Percentiles rank a stretch among this genome's conserved stretches.
Conservation (phyloP, 2,888 invertebrate genomes). For the Ceraclea dissimilis region DNA sequence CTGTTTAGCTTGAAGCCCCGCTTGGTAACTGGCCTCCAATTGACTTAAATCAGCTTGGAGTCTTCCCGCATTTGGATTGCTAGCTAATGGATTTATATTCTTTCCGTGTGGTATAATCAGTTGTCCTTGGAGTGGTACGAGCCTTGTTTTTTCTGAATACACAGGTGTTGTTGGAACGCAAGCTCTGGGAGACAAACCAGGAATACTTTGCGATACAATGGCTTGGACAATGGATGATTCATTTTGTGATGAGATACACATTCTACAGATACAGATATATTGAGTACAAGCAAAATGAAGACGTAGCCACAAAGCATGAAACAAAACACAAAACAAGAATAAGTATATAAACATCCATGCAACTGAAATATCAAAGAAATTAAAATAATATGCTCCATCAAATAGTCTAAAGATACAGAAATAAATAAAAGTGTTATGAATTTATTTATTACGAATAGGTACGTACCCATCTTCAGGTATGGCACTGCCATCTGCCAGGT, state of each 20-base stretch:
- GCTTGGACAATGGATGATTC: slow-evolving; percentile 49
- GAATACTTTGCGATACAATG: slow-evolving; percentile 49
- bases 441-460: background rate
- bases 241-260: slow-evolving; percentile 28
- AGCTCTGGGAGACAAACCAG: slow-evolving; percentile 43
- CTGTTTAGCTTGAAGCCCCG: slow-evolving; percentile 23
- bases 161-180: slow-evolving; percentile 40
- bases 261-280: background rate
- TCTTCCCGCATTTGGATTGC: slow-evolving; percentile 12
- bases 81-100: slow-evolving; percentile 20
- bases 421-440: background rate
- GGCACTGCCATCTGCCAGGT: slow-evolving; percentile 63
- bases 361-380: slow-evolving; percentile 11
- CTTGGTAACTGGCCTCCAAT: slow-evolving; percentile 25
- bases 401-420: background rate
- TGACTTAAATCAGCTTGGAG: slow-evolving; percentile 23
- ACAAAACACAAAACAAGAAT: slow-evolving; percentile 35
- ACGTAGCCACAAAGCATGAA: slow-evolving; percentile 27
- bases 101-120: slow-evolving; percentile 18
- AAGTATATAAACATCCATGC: slow-evolving; percentile 24
- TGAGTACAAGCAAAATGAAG: slow-evolving; percentile 19
- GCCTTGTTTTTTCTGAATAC: slow-evolving; percentile 42
- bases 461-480: slow-evolving; percentile 64
- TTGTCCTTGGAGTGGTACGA: slow-evolving; percentile 36
- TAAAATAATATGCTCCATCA: background rate